Conservation (phyloP, 2,113 vertebrate genomes). For the Talpa occidentalis region DNA sequence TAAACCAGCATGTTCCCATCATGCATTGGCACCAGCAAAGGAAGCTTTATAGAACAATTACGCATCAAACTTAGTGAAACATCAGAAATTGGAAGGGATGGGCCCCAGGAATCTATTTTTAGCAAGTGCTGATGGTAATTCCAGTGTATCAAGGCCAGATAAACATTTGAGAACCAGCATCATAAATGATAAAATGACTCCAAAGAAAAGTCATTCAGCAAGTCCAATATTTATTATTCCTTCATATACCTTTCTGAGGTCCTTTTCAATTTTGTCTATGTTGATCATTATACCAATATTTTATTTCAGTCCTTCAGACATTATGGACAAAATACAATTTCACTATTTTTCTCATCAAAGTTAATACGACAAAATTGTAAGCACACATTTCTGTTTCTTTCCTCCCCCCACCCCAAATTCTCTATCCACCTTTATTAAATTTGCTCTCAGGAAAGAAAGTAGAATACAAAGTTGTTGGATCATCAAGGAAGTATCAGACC, state of each 20-base stretch:
- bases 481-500: background rate
- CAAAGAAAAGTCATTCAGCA: background rate
- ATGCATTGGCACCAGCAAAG: background rate
- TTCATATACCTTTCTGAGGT: background rate
- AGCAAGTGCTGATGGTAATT: background rate
- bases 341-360: background rate
- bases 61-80: background rate
- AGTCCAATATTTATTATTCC: background rate
- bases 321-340: background rate
- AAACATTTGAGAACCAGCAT: conserved; percentile 12
- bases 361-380: background rate
- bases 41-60: background rate
- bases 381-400: background rate
- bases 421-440: background rate
- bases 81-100: background rate
- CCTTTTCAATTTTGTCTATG: background rate
- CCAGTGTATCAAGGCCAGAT: background rate
- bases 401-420: background rate
- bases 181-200: background rate
- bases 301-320: background rate
- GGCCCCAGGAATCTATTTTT: background rate
- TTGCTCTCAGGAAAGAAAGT: background rate
- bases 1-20: background rate
- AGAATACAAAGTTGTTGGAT: background rate
- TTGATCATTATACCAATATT: background rate